Base-by-base conservation (phyloP, 2,888 invertebrate genomes). In the Byasa hedistus region DNA sequence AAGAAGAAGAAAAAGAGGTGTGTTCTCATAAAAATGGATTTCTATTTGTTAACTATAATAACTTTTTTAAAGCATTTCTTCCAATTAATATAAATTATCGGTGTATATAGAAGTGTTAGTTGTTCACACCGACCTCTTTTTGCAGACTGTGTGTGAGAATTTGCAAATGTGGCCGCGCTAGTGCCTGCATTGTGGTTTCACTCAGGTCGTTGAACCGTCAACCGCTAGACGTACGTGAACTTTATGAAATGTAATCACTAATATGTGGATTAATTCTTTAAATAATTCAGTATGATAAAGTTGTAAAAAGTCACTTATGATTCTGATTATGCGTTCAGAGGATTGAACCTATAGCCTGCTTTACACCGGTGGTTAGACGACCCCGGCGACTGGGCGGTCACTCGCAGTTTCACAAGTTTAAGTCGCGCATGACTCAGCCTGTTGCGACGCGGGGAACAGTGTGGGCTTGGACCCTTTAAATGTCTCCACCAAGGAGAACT, bases 391-490 rank as follows among this genome's bases (percentile, higher is more conserved):
- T 36, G 36, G 39, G 27, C 44, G 64, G 64, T 55, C 64, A 59
- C 24, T 59, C 19, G 39, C 22, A n/a, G 55, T 64, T 59, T 59
- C 44, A 54, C 19, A 59, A 64, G 59, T 51, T 22, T 15, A 4
- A 36, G 24, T 17, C 21, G 21, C 60, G 60, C 56, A 22, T 65
- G 56, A 65, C 21, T 12, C 5, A 12, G 19, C 27, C 56, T n/a
- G n/a, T 61, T 17, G 59, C 23, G 24, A 52, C 51, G 60, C 56
- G 56, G 60, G 51, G 17, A 48, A 2, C 36, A 12, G 39, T 44
- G 64, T 65, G 59, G 64, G 64, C n/a, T 12, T 44, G 59, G 24
- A 63, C 19, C 27, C 54, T 59, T 59, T 65, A 55, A 44, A 39
- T 56, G 60, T 51, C 15, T 12, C 21, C 24, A 39, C 39, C 5